phyloP scores from a whole-genome alignment of 2,113 vertebrate species.

The Ibidorhyncha struthersii region DNA sequence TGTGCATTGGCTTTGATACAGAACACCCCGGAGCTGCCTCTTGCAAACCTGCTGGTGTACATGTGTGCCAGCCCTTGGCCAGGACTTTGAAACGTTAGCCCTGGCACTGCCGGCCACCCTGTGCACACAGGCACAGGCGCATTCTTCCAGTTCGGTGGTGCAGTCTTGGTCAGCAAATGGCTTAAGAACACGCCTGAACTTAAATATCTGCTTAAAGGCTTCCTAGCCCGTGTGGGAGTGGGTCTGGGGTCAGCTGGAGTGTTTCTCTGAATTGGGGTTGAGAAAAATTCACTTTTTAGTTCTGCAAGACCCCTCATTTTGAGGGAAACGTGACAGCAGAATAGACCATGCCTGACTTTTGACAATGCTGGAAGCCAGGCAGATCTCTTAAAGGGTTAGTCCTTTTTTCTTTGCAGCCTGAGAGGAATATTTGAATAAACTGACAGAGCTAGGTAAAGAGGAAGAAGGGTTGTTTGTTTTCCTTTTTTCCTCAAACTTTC shows the following conservation, averaged over 20 bases:
- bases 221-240: not conserved
- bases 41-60: not conserved
- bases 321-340: not conserved
- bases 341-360: not conserved
- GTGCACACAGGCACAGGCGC: accelerated
- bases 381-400: not conserved
- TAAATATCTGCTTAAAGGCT: not conserved
- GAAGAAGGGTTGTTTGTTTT: not conserved
- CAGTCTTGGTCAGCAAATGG: not conserved
- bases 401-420: not conserved
- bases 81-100: not conserved
- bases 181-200: not conserved
- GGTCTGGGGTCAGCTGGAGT: not conserved
- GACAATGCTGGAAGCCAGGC: not conserved
- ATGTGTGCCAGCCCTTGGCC: not conserved
- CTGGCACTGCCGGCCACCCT: not conserved
- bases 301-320: not conserved
- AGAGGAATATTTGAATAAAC: not conserved
- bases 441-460: not conserved
- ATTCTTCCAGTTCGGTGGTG: not conserved
- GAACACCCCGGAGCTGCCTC: not conserved
- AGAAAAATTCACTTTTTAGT: not conserved
- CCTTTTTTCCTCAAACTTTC: not conserved
- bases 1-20: not conserved
- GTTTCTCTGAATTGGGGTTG: not conserved